Conservation (phyloP, 2,797 vertebrate species). For the Cuniculus paca region DNA sequence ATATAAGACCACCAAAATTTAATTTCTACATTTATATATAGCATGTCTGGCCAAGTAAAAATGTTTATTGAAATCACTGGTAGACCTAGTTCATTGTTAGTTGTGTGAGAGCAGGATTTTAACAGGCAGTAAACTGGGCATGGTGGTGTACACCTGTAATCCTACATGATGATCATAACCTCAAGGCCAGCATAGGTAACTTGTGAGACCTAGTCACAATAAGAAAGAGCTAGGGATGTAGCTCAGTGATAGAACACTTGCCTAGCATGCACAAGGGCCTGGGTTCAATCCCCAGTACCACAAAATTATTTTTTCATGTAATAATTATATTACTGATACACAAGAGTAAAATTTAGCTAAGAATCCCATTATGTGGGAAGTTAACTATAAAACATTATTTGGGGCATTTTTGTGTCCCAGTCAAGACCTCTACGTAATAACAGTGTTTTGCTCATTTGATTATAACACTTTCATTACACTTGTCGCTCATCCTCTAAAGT, state of each 20-base stretch:
- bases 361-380: not conserved
- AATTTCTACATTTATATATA: not conserved
- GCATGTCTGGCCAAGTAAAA: conserved; percentile 50
- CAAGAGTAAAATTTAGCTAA: conserved; percentile 40
- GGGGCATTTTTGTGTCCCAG: not conserved
- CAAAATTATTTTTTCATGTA: conserved; percentile 44
- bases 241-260: not conserved
- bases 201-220: not conserved
- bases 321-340: conserved; percentile 42
- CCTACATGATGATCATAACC: too few relatives aligned
- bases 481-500: not conserved
- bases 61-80: not conserved
- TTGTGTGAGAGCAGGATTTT: not conserved
- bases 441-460: conserved; percentile 39
- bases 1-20: conserved; percentile 4
- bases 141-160: not conserved
- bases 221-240: not conserved
- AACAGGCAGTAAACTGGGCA: not conserved
- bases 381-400: conserved; percentile 54
- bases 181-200: not conserved
- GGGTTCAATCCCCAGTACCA: not conserved
- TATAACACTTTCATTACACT: conserved; percentile 35
- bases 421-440: not conserved
- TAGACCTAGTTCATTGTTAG: not conserved
- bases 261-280: not conserved